phyloP scores from a whole-genome alignment of 2,797 vertebrate species.

The Echiichthys vipera region DNA sequence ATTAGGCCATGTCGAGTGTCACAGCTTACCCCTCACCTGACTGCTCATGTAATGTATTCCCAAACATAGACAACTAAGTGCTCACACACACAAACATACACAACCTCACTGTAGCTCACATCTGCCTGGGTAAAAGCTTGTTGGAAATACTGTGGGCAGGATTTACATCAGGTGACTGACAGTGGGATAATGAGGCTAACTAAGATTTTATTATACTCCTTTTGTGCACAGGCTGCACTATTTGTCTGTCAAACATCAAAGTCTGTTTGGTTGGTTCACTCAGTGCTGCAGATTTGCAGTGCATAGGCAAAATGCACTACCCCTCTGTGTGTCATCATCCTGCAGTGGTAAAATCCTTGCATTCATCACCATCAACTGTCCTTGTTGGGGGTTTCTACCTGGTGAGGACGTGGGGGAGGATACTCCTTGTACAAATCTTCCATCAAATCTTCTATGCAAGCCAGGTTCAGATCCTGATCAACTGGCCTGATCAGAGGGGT shows the following conservation, averaged over 20 bases:
- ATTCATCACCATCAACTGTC: conserved; percentile 3
- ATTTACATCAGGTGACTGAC: conserved; percentile 56
- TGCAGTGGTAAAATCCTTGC: conserved; percentile 1
- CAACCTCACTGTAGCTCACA: conserved; percentile 15
- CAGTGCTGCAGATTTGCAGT: conserved; percentile 25
- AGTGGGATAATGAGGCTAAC: conserved; percentile 59
- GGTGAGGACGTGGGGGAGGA: conserved; percentile 86
- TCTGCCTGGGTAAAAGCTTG: conserved; percentile 26
- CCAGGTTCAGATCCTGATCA: conserved; percentile 74
- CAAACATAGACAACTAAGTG: conserved; percentile 21
- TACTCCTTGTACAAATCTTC: conserved; percentile 91
- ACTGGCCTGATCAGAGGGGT: conserved; percentile 78
- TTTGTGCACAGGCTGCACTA: conserved; percentile 11
- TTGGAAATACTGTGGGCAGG: conserved; percentile 22
- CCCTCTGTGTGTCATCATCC: neutral
- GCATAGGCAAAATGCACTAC: conserved; percentile 1
- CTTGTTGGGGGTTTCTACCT: conserved; percentile 80
- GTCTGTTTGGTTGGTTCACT: conserved; percentile 21
- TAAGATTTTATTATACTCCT: conserved; percentile 19
- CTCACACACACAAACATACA: conserved; percentile 1
- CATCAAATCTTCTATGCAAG: conserved; percentile 88
- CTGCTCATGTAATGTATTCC: conserved; percentile 41
- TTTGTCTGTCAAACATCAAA: conserved; percentile 29
- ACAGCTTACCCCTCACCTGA: conserved; percentile 50
- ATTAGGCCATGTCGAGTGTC: conserved; percentile 53